Evolutionary conservation across 2,888 invertebrate species (phyloP), one percentile per base, ranked within the genome.

Genomic region (Dascillus cervinus): DNA sequence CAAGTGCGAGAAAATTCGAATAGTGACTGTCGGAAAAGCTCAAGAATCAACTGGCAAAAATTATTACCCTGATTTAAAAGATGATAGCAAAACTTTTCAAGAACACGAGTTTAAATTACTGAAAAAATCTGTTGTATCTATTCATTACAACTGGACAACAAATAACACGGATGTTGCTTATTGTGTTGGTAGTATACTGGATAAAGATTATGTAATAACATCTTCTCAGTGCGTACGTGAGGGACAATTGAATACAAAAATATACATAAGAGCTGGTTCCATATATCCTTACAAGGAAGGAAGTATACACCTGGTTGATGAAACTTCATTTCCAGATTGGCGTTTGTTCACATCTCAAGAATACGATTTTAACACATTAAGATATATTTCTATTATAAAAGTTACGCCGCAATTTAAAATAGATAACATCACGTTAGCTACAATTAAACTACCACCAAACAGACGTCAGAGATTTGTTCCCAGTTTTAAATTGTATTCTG

Each of bases 151-250:
- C n/a, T n/a, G n/a, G n/a, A n/a, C n/a, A n/a, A n/a, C n/a, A n/a
- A n/a, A n/a, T n/a, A n/a, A n/a, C n/a, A n/a, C n/a, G n/a, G n/a
- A 22, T 6, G 2, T 13, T 13, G 6, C 29, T 4, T 29, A 13
- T 13, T 29, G 22, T 22, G 29, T 22, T 22, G 29, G 22, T 10
- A 12, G 12, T 12, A 29, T 29, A 13, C 1, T 29, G 6, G 9
- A 21, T 2, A 2, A 6, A 8, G 11, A 29, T 2, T 29, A 14
- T 11, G 19, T 29, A 11, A 10, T 29, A 14, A 29, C 29, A 9
- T 22, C 21, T 3, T 22, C 29, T n/a, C 2, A 22, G 8, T 29
- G 29, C 9, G 4, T 29, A 13, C 21, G 22, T 14, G 3, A 10
- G n/a, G 13, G 9, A 10, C n/a, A 14, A 4, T 11, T 22, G 3